phyloP scores from a whole-genome alignment of 1,140 invertebrate genomes.

The Drosophila mojavensis region DNA sequence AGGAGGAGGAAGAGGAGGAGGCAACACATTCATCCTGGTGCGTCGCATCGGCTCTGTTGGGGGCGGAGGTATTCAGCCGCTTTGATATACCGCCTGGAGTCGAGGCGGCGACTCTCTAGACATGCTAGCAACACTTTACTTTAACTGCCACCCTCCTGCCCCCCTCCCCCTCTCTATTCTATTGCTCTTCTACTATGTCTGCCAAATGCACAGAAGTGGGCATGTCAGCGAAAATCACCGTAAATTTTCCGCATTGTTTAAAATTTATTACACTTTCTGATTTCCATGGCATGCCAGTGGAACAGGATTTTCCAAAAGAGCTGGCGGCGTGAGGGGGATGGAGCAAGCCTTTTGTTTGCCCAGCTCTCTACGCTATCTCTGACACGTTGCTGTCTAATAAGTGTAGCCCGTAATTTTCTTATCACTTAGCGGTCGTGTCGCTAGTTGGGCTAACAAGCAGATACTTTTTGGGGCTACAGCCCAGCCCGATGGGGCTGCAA shows the following conservation, averaged over 20 bases:
- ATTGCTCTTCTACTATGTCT: constrained; percentile 19
- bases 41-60: constrained; percentile 50
- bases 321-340: not conserved
- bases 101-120: constrained; percentile 56
- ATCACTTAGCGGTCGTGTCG: constrained; percentile 59
- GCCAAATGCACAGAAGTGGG: constrained; percentile 76
- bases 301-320: not conserved
- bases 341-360: constrained; percentile 71
- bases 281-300: constrained; percentile 48
- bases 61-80: constrained; percentile 60
- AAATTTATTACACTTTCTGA: constrained; percentile 82
- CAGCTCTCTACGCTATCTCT: constrained; percentile 59
- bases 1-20: too few relatives aligned
- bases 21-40: constrained; percentile 66
- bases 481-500: constrained; percentile 14
- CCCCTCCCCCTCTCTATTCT: constrained; percentile 5
- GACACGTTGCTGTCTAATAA: constrained; percentile 79
- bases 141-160: not conserved
- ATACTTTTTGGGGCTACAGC: constrained; percentile 30
- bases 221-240: constrained; percentile 82
- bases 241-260: constrained; percentile 82
- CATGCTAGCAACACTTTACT: constrained; percentile 64
- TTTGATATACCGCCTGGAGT: constrained; percentile 74
- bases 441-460: constrained; percentile 43
- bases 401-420: constrained; percentile 80